A percentile compares a stretch with the other conserved stretches of the same genome.
Conservation (phyloP, 2,797 vertebrate genomes). For the Kryptopterus vitreolus region DNA sequence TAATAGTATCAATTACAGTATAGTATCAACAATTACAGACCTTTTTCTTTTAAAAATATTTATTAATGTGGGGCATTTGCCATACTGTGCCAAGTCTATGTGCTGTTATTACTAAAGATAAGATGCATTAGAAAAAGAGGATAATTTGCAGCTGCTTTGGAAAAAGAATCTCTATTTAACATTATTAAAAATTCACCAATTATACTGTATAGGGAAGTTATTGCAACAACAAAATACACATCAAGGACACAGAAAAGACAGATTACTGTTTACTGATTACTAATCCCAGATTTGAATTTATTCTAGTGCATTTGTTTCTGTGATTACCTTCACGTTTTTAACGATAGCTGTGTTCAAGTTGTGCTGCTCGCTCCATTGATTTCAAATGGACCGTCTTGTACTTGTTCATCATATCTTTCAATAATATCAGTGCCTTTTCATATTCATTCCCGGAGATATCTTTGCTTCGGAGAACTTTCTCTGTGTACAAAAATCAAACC, state of each 20-base stretch:
- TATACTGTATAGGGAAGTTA: too few relatives aligned
- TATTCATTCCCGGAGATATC: slow-evolving; percentile 55
- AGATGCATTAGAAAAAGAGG: background rate
- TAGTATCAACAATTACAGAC: background rate
- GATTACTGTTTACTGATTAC: background rate
- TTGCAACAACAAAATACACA: background rate
- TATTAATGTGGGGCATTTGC: background rate
- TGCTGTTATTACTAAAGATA: background rate
- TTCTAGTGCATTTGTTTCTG: background rate
- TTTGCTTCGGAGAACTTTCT: slow-evolving; percentile 44
- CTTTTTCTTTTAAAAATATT: background rate
- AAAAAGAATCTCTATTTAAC: too few relatives aligned
- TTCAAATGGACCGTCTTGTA: slow-evolving; percentile 61
- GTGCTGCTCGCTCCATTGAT: slow-evolving; percentile 54
- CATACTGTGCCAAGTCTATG: background rate
- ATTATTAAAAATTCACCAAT: too few relatives aligned
- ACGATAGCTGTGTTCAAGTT: slow-evolving; percentile 37
- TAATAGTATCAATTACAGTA: background rate
- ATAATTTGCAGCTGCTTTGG: too few relatives aligned
- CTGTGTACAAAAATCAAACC: slow-evolving; percentile 56
- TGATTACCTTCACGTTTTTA: background rate
- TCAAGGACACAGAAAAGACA: background rate
- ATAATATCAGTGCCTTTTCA: slow-evolving; percentile 63
- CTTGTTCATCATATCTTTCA: slow-evolving; percentile 68
- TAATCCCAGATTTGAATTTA: background rate